Evolutionary conservation across 2,113 vertebrate species (phyloP).

Genomic region (Lophotis ruficrista): DNA sequence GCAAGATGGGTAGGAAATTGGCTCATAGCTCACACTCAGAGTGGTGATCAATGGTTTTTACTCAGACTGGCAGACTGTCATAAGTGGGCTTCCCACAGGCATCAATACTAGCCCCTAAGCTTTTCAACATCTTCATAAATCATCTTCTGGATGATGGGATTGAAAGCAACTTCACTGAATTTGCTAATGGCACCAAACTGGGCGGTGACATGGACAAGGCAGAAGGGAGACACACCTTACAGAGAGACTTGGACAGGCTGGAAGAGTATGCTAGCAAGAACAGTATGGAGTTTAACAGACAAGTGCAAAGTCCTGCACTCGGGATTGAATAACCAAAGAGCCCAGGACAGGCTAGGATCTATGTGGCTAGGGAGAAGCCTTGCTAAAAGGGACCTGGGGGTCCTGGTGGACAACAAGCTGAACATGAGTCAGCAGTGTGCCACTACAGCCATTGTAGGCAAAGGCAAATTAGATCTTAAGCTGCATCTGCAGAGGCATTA

Average conservation of each 20-base stretch:
- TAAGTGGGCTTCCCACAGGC: background rate
- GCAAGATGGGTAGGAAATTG: background rate
- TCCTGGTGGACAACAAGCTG: background rate
- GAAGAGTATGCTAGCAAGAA: background rate
- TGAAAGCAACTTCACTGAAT: background rate
- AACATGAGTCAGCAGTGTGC: background rate
- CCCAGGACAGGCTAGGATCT: background rate
- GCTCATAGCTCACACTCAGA: background rate
- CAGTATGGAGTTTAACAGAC: background rate
- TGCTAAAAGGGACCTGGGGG: background rate
- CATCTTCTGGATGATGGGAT: background rate
- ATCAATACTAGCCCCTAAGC: background rate
- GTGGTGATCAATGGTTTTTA: background rate
- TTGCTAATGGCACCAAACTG: background rate
- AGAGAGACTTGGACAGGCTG: background rate
- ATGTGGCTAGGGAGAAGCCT: background rate
- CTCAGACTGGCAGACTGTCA: background rate
- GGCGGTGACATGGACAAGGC: background rate
- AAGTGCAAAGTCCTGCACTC: background rate
- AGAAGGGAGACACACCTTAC: background rate
- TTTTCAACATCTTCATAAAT: background rate
- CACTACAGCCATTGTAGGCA: background rate
- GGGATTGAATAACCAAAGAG: background rate
- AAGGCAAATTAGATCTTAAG: background rate
- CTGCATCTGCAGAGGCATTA: background rate